Base-by-base conservation (phyloP, 2,888 invertebrate genomes). In the Amphiduros pacificus region DNA sequence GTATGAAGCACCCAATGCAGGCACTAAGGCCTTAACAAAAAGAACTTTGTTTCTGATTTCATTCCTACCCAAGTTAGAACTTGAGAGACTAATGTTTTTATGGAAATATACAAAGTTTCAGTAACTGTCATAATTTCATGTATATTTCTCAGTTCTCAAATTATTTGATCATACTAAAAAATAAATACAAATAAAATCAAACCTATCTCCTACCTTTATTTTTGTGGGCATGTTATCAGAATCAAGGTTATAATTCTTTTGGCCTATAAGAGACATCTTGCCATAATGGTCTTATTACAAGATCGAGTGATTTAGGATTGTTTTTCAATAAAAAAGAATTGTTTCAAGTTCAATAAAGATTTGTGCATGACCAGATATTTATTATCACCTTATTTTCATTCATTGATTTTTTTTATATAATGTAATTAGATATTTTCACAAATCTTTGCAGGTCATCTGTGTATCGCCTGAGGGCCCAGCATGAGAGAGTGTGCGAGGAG, bases 401-500 rank as follows among this genome's bases (percentile, higher is more conserved):
- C n/a, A n/a, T n/a, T n/a, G n/a, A n/a, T n/a, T n/a, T n/a, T n/a
- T n/a, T n/a, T n/a, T n/a, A n/a, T n/a, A n/a, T n/a, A n/a, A n/a
- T n/a, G n/a, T n/a, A 57, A 17, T 53, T 20, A 48, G 20, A 24
- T 2, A 50, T 26, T 50, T 17, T 2, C 17, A 24, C 3, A 24
- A 9, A 36, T 2, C 6, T 40, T 62, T 41, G n/a, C 66, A 80
- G 79, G 48, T 72, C 80, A 11, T 74, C 77, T 3, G 53, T 75
- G 40, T 40, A 74, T 51, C 65, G 80, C 29, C 61, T 81, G 22
- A 65, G 73, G 54, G 66, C 77, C 6, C 74, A 75, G 20, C 77
- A 78, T 67, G 74, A 76, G 32, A 69, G 75, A 55, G 50, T 78
- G 2, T 71, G 74, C 59, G 64, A 72, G 48, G 80, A 81, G 61